A percentile compares a stretch with the other conserved stretches of the same genome.
phyloP scores from a whole-genome alignment of 2,888 invertebrate genomes.

The Tribolium freemani region DNA sequence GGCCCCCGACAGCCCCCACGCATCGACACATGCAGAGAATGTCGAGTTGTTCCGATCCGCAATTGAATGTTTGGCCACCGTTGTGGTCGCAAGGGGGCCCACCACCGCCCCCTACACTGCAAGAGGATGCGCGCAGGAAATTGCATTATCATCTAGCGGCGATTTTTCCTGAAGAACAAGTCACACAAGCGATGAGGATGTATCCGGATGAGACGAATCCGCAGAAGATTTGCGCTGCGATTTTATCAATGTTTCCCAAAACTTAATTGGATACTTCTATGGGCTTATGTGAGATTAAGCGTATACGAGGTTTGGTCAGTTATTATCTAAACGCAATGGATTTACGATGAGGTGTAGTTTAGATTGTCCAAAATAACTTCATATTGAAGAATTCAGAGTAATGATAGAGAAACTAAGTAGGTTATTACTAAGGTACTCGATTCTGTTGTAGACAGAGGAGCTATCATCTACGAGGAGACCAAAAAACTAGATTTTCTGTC shows the following conservation, averaged over 20 bases:
- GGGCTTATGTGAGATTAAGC: slow-evolving; percentile 38
- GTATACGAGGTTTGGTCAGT: slow-evolving; percentile 32
- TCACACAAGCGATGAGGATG: slow-evolving; percentile 88
- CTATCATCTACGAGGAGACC: too few relatives aligned
- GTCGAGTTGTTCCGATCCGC: slow-evolving; percentile 75
- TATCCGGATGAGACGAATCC: slow-evolving; percentile 93
- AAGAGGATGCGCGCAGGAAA: slow-evolving; percentile 79
- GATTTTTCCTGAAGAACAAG: slow-evolving; percentile 92
- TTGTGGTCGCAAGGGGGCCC: slow-evolving; percentile 65
- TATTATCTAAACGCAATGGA: slow-evolving; percentile 31
- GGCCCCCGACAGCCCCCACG: slow-evolving; percentile 65
- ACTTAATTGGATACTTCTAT: slow-evolving; percentile 59
- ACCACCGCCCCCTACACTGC: slow-evolving; percentile 61
- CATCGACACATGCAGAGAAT: slow-evolving; percentile 67
- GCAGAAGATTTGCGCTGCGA: slow-evolving; percentile 90
- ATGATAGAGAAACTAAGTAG: slow-evolving; percentile 10
- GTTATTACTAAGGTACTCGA: slow-evolving; percentile 1
- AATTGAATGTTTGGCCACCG: slow-evolving; percentile 72
- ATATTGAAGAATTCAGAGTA: slow-evolving; percentile 59
- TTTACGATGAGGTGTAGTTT: slow-evolving; percentile 29
- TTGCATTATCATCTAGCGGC: slow-evolving; percentile 91
- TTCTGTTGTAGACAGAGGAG: too few relatives aligned
- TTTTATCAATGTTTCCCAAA: slow-evolving; percentile 81
- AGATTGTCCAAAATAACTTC: slow-evolving; percentile 54
- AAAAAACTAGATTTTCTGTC: too few relatives aligned